Base-by-base conservation (phyloP, 2,797 vertebrate species). In the Tragopan temminckii region DNA sequence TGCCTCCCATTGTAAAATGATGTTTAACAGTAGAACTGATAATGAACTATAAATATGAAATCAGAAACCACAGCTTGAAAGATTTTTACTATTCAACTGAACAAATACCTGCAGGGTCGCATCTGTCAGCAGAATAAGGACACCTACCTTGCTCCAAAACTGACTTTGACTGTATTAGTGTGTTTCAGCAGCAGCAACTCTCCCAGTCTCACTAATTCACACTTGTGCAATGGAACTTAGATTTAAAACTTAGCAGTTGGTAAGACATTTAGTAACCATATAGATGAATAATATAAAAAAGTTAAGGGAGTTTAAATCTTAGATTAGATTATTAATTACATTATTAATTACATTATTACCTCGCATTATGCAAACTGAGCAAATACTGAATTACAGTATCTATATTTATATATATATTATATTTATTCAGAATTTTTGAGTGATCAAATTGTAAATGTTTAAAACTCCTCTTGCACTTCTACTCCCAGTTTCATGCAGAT, bases 401-500 rank as follows among this genome's bases (percentile, higher is more conserved):
- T 52, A 17, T 52, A 50, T 50, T 25, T 50, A 48, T 25, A 27
- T 48, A 29, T 52, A 52, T 52, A 16, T 27, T 48, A 27, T 27
- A 17, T 29, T 29, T 52, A 17, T 52, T 17, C 50, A 52, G 50
- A 29, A 0, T 83, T 83, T 52, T 46, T 7, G 8, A 80, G 25
- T 12, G 20, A 76, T 63, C 27, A 42, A 93, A 83, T 2, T 2
- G 55, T 87, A 75, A 78, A 75, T 69, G 23, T 84, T 93, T 48
- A 38, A 89, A 85, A 61, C 27, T 85, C 78, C 46, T 59, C 33
- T 88, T 81, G 62, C 43, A 31, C 36, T 93, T 81, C 74, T 72
- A 33, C 59, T 72, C 52, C 89, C 59, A 31, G 42, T 91, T 84
- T 76, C 55, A 59, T 55, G 72, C 38, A 83, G 81, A 85, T 93